Evolutionary conservation across 2,113 vertebrate species (phyloP), one percentile per base, ranked within the genome.

Genomic region (Antigone vipio): DNA sequence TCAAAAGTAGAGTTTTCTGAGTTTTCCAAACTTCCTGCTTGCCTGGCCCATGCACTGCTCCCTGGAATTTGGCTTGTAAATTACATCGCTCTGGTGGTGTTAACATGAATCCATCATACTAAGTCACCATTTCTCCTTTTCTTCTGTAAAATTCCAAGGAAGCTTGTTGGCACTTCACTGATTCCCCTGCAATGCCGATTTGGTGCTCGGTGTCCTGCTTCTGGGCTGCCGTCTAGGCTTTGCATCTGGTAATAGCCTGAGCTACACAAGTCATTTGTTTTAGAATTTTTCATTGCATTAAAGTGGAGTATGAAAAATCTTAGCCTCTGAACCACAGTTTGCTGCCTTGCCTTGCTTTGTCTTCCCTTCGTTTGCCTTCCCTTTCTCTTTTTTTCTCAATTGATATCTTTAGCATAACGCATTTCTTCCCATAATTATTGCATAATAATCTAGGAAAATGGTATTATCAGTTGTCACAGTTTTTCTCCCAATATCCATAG

Each of bases 301-400:
- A 62, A 83, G 11, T 30, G n/a, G 60, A 45, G 4, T 20, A 38
- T 49, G 38, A 86, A 79, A 79, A 72, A 53, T 30, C 34, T 58
- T 50, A 56, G 12, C 6, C 34, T 66, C 50, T 44, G 34, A 79
- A 58, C 4, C 14, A 62, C 16, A 62, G 21, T 56, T 78, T 73
- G 1, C n/a, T 72, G 2, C n/a, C 10, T 63, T 62, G 2, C 12
- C 21, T 44, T 52, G 8, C n/a, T 6, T 5, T 71, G 20, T 2
- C 9, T 60, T n/a, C 13, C 22, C 9, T 77, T 75, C 30, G 10
- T 3, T 38, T 66, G 3, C 47, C 47, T 47, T 21, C 47, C 47
- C 19, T 47, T 47, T 7, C 11, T 7, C 6, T 24, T 19, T 56
- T 52, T 29, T 12, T 9, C 3, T 21, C 1, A 11, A 42, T 67